Base-by-base conservation (phyloP, 2,797 vertebrate species). In the Phyllotis vaccarum region DNA sequence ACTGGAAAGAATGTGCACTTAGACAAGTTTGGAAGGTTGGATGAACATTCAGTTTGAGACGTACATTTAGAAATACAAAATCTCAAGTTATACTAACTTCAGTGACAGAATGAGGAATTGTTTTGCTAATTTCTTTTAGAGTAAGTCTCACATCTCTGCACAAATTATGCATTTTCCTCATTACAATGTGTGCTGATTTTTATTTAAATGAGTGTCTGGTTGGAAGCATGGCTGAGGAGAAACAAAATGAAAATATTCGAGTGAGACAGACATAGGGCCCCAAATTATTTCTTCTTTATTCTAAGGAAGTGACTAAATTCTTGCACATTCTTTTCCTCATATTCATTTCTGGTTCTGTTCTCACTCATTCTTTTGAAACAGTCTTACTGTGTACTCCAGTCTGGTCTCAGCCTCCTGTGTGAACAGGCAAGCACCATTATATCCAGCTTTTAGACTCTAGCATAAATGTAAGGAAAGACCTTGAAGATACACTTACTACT, bases 201-300 rank as follows among this genome's bases (percentile, higher is more conserved):
- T 86, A 83, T 6, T 70, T 19, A 90, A 86, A 52, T 54, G 74
- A 24, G n/a, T 12, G n/a, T 14, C 40, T 11, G 0, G 0, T 64
- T 89, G 56, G 40, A 60, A 90, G 19, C 13, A 14, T 46, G 7
- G 19, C 40, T 2, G 10, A 58, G 5, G 8, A 5, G 43, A 81
- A 68, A 52, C 31, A 86, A 5, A 5, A 49, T 17, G 27, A 49
- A 52, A 34, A 22, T 34, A 13, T 72, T 90, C 52, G 43, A 81
- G 8, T 34, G 37, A 83, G 40, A 37, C 13, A 86, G 27, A 89
- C 29, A 8, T 3, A 46, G n/a, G 34, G 81, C 79, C 56, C 79
- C 56, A 86, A 66, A 86, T 87, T n/a, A 78, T 76, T 94, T 46
- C 16, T 91, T 13, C 76, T 31, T 62, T 78, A 43, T 62, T 92